Base-by-base conservation (phyloP, 2,797 vertebrate genomes). In the Phrynocephalus guinanensis region DNA sequence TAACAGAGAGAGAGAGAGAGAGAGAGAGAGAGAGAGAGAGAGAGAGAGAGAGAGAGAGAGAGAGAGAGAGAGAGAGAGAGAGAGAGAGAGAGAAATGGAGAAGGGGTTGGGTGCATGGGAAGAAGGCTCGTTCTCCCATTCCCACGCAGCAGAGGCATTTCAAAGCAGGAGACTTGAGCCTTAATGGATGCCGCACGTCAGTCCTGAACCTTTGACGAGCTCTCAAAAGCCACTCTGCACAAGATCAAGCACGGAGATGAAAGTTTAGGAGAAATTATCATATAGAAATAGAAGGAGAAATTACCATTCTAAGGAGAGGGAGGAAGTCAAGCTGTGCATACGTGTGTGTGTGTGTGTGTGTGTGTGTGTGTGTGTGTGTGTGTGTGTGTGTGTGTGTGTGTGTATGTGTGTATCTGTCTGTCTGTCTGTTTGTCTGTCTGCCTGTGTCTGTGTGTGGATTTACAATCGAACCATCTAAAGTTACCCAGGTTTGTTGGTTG, bases 171-270 rank as follows among this genome's bases (percentile, higher is more conserved):
- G 50, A 71, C 52, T 79, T 24, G 75, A 79, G 76, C 76, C 38
- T 50, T 84, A 88, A 84, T 79, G 84, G 82, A 88, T 72, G 82
- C 26, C 82, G 79, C n/a, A 33, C 83, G 87, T 88, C 87, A 84
- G 68, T 50, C 77, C 48, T 66, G 82, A 88, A 79, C 87, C 22
- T 79, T 82, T 73, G 87, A 73, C 67, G 78, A 50, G 82, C 76
- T 79, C 82, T 88, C 76, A 79, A 79, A 84, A 88, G 68, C 87
- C 76, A 79, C 82, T 88, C 73, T 79, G 82, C 71, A 63, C 44
- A 79, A 88, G 68, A 88, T 84, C 72, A 78, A 84, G 66, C 68
- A 3, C 3, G 6, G 76, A 84, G 82, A 84, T 84, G 72, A 82
- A 82, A 87, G 79, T 44, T 67, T 72, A n/a, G 28, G 6, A 66